These are phyloP conservation scores for Epinephelus malabaricus DNA, from an alignment of 2,797 vertebrate genomes.

Conservation along the genomic window DNA sequence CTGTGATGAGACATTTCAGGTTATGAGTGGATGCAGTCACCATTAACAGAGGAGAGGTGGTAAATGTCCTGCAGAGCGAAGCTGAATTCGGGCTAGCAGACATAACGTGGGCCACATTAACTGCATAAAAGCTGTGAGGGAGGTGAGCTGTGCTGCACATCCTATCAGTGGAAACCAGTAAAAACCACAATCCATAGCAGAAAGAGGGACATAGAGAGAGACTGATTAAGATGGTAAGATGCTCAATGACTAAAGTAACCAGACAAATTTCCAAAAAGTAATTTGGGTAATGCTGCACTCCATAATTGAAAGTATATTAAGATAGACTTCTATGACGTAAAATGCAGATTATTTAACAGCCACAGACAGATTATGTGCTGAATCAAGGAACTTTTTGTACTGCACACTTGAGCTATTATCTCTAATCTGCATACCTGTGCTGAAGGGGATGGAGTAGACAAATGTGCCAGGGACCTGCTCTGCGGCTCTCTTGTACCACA, in stretches of 20 bases:
- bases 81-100: slow-evolving; percentile 28
- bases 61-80: slow-evolving; percentile 56
- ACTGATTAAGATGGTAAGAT: slow-evolving; percentile 48
- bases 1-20: slow-evolving; percentile 54
- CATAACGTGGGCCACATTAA: slow-evolving; percentile 50
- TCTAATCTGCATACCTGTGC: slow-evolving; percentile 87
- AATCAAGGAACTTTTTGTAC: not conserved
- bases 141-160: slow-evolving; percentile 52
- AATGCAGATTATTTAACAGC: slow-evolving; percentile 4
- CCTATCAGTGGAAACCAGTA: slow-evolving; percentile 57
- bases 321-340: not conserved
- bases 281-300: slow-evolving; percentile 19
- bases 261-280: slow-evolving; percentile 10
- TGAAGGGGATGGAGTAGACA: slow-evolving; percentile 96
- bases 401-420: not conserved
- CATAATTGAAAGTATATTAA: slow-evolving; percentile 14
- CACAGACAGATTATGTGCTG: not conserved
- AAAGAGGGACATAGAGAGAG: slow-evolving; percentile 22
- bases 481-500: slow-evolving; percentile 98
- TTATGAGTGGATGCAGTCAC: slow-evolving; percentile 51
- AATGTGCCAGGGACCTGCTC: slow-evolving; percentile 97
- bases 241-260: slow-evolving; percentile 1
- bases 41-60: slow-evolving; percentile 48
- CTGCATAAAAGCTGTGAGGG: slow-evolving; percentile 43
- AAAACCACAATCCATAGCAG: slow-evolving; percentile 59